phyloP scores from a whole-genome alignment of 2,888 invertebrate genomes.

The Itoplectis maculator region DNA sequence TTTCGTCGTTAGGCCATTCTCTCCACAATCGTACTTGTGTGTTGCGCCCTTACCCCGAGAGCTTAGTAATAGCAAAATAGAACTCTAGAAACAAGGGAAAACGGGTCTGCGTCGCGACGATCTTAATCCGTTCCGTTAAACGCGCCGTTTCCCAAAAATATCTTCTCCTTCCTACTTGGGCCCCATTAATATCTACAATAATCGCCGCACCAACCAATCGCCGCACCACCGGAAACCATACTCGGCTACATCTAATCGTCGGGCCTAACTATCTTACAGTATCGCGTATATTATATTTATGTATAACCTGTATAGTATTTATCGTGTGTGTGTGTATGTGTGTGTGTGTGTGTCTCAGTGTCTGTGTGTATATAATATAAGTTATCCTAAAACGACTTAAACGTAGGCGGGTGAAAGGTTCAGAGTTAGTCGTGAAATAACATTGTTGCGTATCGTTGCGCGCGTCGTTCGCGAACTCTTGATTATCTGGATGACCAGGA shows the following conservation, averaged over 20 bases:
- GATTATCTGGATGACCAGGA: slow-evolving; percentile 97
- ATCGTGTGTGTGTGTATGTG: slow-evolving; percentile 35
- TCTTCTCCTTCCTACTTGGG: slow-evolving; percentile 59
- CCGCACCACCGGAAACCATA: slow-evolving; percentile 44
- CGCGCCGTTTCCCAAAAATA: slow-evolving; percentile 17
- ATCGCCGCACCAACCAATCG: slow-evolving; percentile 20
- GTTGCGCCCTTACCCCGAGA: slow-evolving; percentile 15
- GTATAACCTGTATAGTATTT: slow-evolving; percentile 8
- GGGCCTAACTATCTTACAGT: slow-evolving; percentile 61
- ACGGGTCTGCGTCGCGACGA: background rate
- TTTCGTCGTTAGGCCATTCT: slow-evolving; percentile 64
- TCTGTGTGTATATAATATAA: slow-evolving; percentile 57
- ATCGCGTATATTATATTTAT: slow-evolving; percentile 52
- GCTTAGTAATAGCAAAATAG: slow-evolving; percentile 58
- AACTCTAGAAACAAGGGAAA: slow-evolving; percentile 56
- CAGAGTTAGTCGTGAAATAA: slow-evolving; percentile 92
- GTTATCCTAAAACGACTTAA: slow-evolving; percentile 77
- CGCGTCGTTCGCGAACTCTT: slow-evolving; percentile 94
- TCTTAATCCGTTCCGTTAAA: slow-evolving; percentile 1
- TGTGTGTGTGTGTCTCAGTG: slow-evolving; percentile 39
- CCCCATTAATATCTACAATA: slow-evolving; percentile 55
- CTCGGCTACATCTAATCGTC: slow-evolving; percentile 48
- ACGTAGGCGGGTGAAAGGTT: slow-evolving; percentile 94
- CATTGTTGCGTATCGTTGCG: slow-evolving; percentile 93
- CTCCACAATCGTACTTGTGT: slow-evolving; percentile 16